Evolutionary conservation across 2,797 vertebrate species (phyloP).

Genomic region (Staurois parvus): DNA sequence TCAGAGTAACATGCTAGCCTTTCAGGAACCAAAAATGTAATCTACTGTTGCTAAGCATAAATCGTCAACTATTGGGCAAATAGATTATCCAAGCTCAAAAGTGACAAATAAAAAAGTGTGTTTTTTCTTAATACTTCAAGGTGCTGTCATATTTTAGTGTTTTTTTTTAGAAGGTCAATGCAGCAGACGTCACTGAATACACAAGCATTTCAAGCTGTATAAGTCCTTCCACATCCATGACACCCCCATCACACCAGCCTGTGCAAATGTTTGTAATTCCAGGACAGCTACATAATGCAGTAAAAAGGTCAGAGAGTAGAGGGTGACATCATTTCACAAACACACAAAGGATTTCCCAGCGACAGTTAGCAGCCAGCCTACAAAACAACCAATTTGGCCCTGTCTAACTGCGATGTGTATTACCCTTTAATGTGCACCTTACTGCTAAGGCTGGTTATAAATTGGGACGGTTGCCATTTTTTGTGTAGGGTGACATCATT

Average conservation of each 20-base stretch:
- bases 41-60: neutral
- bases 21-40: neutral
- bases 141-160: neutral
- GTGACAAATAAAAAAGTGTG: neutral
- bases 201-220: constrained; percentile 11
- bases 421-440: too few relatives aligned
- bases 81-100: neutral
- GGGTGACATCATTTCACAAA: constrained; percentile 21
- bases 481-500: constrained; percentile 32
- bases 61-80: neutral
- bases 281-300: constrained; percentile 25
- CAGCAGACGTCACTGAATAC: neutral
- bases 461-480: too few relatives aligned
- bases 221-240: constrained; percentile 34
- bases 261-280: constrained; percentile 41
- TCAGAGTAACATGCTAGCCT: neutral
- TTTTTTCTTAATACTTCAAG: neutral
- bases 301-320: constrained; percentile 9
- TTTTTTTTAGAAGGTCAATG: neutral
- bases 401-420: too few relatives aligned
- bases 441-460: too few relatives aligned
- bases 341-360: too few relatives aligned
- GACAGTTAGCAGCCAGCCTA: too few relatives aligned
- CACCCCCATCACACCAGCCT: constrained; percentile 25
- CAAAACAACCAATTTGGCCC: too few relatives aligned